Conservation (phyloP, 2,888 invertebrate species). For the Lepetodrilus schrolli region DNA sequence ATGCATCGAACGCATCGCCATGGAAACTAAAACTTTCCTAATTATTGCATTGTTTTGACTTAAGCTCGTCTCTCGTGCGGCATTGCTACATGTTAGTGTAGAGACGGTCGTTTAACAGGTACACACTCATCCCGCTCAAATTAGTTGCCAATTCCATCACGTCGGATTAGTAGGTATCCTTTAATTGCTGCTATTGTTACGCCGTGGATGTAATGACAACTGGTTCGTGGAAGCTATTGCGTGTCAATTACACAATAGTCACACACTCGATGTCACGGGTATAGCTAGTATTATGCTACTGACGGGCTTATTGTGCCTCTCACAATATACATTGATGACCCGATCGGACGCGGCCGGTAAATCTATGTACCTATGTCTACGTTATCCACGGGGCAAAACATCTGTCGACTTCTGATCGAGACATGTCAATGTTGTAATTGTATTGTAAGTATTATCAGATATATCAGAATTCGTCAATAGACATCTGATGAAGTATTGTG, state of each 20-base stretch:
- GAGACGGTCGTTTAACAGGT: neutral
- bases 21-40: too few species aligned
- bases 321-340: too few species aligned
- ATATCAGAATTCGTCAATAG: neutral
- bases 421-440: constrained; percentile 12
- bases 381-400: too few species aligned
- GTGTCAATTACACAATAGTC: neutral
- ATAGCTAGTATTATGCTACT: neutral
- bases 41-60: too few species aligned
- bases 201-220: neutral
- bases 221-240: constrained; percentile 2
- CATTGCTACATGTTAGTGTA: neutral
- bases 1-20: too few species aligned
- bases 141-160: constrained; percentile 4
- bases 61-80: too few species aligned
- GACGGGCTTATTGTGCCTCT: neutral
- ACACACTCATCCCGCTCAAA: neutral
- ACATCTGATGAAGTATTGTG: constrained; percentile 13
- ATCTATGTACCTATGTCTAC: too few species aligned
- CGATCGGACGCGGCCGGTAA: too few species aligned
- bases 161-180: neutral
- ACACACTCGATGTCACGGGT: neutral
- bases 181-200: constrained; percentile 3
- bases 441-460: neutral
- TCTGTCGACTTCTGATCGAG: constrained; percentile 15